phyloP scores from a whole-genome alignment of 2,888 invertebrate species.

The Kryphioiulus occultus region DNA sequence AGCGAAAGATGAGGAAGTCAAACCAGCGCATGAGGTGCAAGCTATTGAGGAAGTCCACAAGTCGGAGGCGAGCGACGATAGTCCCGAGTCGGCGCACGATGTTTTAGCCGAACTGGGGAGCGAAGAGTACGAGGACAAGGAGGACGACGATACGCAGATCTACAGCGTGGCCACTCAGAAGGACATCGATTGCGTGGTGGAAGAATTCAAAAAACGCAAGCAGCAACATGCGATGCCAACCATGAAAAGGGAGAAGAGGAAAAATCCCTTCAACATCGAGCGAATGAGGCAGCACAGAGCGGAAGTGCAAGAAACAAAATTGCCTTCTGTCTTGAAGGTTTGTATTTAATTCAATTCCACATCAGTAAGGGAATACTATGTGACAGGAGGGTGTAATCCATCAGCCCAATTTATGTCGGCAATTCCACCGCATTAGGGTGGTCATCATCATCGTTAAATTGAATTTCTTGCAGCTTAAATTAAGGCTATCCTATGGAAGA shows the following conservation, averaged over 20 bases:
- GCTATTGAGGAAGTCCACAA: conserved; percentile 58
- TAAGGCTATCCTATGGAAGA: too few species aligned
- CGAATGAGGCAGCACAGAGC: neutral
- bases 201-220: conserved; percentile 67
- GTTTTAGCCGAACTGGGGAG: conserved; percentile 56
- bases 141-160: conserved; percentile 58
- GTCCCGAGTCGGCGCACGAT: conserved; percentile 59
- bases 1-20: conserved; percentile 50
- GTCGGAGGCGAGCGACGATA: conserved; percentile 61
- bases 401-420: too few species aligned
- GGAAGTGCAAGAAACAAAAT: conserved; percentile 35
- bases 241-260: conserved; percentile 51
- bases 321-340: conserved; percentile 71
- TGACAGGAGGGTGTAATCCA: too few species aligned
- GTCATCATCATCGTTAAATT: too few species aligned
- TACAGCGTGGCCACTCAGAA: conserved; percentile 65
- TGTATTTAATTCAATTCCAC: conserved; percentile 56
- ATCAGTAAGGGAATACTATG: too few species aligned
- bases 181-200: conserved; percentile 65
- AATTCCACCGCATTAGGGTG: too few species aligned
- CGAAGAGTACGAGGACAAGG: conserved; percentile 51
- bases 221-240: conserved; percentile 64
- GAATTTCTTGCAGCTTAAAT: too few species aligned
- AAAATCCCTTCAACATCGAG: conserved; percentile 53
- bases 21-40: conserved; percentile 57